Evolutionary conservation across 2,888 invertebrate species (phyloP), one percentile per base, ranked within the genome.

Genomic region (Eristalis intricaria): DNA sequence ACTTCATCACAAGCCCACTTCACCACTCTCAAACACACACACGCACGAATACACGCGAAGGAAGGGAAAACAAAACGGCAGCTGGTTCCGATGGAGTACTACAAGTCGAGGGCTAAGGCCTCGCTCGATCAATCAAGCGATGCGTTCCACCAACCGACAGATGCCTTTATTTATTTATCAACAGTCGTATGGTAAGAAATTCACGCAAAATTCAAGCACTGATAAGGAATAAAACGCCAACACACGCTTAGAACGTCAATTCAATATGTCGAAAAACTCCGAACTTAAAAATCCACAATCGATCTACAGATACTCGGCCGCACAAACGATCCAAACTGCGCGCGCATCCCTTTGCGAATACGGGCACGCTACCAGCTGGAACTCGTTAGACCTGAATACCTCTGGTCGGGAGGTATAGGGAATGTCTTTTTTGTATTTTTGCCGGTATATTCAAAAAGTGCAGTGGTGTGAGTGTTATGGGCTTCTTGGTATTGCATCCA

Each of bases 281-380:
- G 10, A n/a, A 60, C 35, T 43, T 38, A 70, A 76, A 58, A 15
- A 58, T 4, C 19, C 19, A 70, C 61, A 15, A 76, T 43, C 64
- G 58, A 74, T 74, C 35, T 13, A 26, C 26, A 60, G 60, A 2
- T 13, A 56, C 29, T n/a, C 40, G 13, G 68, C 65, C 35, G 65
- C 78, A 63, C 61, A 1, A 63, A 76, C 87, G 79, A 40, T 23
- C 71, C 50, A 32, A 79, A 78, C 70, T 84, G 74, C 66, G 84
- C 87, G 87, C 79, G 65, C 84, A 84, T 87, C 87, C 84, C 87
- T 84, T 87, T 87, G 87, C 87, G 79, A 87, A 87, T 84, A 76
- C 75, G 78, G 66, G 75, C 75, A 79, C 63, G 87, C 84, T 84
- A 78, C 79, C 84, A 84, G 79, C 84, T 84, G 84, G 79, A 87